Evolutionary conservation across 2,797 vertebrate genomes (phyloP), one percentile per base, ranked within the genome.

Genomic region (Arnoldichthys spilopterus): DNA sequence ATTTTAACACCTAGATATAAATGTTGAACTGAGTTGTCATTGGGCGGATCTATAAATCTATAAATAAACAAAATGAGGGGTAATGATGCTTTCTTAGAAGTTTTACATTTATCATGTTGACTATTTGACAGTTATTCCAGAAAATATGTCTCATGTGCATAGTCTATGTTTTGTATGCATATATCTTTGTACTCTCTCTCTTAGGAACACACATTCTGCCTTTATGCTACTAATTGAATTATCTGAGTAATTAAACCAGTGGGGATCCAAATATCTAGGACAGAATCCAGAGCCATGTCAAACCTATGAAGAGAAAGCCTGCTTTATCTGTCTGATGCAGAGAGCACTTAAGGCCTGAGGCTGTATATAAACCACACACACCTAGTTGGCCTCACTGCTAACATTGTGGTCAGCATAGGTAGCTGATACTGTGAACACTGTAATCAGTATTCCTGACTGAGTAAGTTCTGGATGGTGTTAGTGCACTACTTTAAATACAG

Each of bases 191-290:
- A 54, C 66, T 79, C 12, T 59, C 12, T 59, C 73, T 74, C 71
- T 34, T 26, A 79, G 77, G 61, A 82, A 37, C 59, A 77, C 13
- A 58, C 43, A 59, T 66, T 68, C 24, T 66, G 43, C 28, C 59
- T 72, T 62, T 72, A 67, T 79, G 43, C 73, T 28, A 37, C 73
- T 81, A 79, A 81, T 83, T 85, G 15, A 83, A 79, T 81, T 77
- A 79, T 79, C 61, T 75, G 63, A 69, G 37, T 79, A 79, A 81
- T 81, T 79, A 79, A 81, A 45, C 24, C 53, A 79, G 73, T 59
- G 56, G 72, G 58, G 77, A 74, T 71, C 49, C 59, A 47, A 32
- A 61, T 79, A 79, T 79, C 76, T 81, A 73, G 82, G 84, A 83
- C 71, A 63, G 53, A 32, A 74, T 83, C 84, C 81, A 85, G 73